Evolutionary conservation across 2,113 vertebrate genomes (phyloP).

Genomic region (Cyprinodon brontotheroides): DNA sequence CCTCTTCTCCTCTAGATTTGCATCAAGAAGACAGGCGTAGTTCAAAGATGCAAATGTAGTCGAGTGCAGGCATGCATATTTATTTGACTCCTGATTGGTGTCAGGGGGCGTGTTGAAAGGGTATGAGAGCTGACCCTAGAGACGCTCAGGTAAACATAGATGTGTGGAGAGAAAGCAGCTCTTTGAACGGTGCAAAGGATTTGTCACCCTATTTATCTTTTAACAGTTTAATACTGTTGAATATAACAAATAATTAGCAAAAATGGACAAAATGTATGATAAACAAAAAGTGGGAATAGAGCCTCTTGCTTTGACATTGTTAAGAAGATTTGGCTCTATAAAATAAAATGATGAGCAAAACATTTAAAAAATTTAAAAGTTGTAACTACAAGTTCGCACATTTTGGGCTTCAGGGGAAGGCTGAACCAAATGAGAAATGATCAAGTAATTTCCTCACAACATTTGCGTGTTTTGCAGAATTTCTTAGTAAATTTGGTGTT

Average conservation of each 20-base stretch:
- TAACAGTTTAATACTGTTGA: neutral
- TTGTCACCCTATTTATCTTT: conserved; percentile 42
- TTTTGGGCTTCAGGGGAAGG: too few relatives aligned
- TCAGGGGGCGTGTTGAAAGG: neutral
- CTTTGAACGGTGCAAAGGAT: neutral
- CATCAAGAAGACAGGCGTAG: conserved; percentile 52
- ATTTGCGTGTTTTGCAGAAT: too few relatives aligned
- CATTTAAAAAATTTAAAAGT: too few relatives aligned
- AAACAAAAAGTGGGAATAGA: neutral
- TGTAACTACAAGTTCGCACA: too few relatives aligned
- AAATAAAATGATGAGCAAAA: too few relatives aligned
- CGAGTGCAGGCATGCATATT: conserved; percentile 51
- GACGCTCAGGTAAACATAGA: conserved; percentile 34
- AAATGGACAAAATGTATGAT: neutral
- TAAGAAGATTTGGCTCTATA: too few relatives aligned
- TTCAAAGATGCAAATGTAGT: conserved; percentile 58
- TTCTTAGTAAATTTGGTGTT: too few relatives aligned
- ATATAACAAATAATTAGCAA: neutral
- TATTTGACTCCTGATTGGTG: conserved; percentile 25
- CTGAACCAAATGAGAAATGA: too few relatives aligned
- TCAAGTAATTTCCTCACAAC: too few relatives aligned
- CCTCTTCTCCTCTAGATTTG: conserved; percentile 47
- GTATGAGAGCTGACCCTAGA: conserved; percentile 42
- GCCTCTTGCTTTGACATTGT: too few relatives aligned
- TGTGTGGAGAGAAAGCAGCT: neutral